These are phyloP conservation scores for Argyresthia goedartella DNA, from an alignment of 2,888 invertebrate species.

Conservation along the genomic window DNA sequence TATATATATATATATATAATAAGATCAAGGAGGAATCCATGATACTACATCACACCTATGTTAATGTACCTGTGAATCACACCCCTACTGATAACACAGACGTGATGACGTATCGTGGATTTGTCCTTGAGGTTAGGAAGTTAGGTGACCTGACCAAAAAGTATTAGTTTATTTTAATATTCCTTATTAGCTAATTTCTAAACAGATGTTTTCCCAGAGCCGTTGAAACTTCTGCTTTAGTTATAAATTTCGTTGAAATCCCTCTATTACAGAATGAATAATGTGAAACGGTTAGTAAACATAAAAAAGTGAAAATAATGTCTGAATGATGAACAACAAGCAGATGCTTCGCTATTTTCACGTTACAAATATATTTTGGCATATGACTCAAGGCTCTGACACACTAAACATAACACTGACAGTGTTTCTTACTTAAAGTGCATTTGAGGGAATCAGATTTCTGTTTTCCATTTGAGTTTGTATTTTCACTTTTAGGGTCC, in stretches of 20 bases:
- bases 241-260: background rate
- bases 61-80: too few relatives aligned
- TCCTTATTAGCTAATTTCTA: too few relatives aligned
- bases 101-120: too few relatives aligned
- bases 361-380: conserved; percentile 4
- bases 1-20: background rate
- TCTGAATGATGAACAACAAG: background rate
- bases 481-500: background rate
- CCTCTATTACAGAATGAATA: too few relatives aligned
- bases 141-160: too few relatives aligned
- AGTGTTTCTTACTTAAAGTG: background rate
- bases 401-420: background rate
- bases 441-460: background rate
- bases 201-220: too few relatives aligned
- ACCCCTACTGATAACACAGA: too few relatives aligned
- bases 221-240: background rate
- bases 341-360: conserved; percentile 3
- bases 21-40: too few relatives aligned
- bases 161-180: too few relatives aligned
- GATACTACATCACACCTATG: too few relatives aligned
- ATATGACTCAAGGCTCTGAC: conserved; percentile 6
- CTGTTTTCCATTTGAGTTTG: background rate
- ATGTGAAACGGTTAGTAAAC: background rate
- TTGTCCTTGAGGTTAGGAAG: too few relatives aligned
- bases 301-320: background rate